phyloP scores from a whole-genome alignment of 2,797 vertebrate genomes.

The Anguilla megastoma region DNA sequence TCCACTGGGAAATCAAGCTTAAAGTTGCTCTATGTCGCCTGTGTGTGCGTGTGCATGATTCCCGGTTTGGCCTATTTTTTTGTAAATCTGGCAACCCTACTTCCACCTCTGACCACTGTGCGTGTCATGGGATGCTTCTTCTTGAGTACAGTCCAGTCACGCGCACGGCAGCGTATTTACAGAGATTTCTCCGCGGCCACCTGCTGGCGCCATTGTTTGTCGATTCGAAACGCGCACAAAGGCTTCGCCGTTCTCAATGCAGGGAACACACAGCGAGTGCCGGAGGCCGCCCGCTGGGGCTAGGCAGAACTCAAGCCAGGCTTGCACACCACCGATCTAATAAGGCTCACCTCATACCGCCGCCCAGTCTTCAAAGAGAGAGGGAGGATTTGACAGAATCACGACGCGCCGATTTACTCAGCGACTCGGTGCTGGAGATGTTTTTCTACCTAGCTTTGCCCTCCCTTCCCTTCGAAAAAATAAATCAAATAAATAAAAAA shows the following conservation, averaged over 20 bases:
- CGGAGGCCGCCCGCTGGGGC: neutral
- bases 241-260: neutral
- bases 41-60: too few relatives aligned
- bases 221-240: neutral
- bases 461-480: neutral
- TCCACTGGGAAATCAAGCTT: neutral
- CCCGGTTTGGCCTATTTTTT: too few relatives aligned
- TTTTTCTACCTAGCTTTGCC: neutral
- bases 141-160: neutral
- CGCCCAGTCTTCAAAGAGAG: neutral
- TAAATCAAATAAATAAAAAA: constrained; percentile 6
- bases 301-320: neutral
- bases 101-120: neutral
- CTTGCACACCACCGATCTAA: neutral
- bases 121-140: neutral
- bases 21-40: too few relatives aligned
- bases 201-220: neutral
- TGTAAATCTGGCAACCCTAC: neutral
- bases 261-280: neutral
- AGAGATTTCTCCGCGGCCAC: neutral
- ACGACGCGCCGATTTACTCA: neutral
- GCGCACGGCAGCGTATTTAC: neutral
- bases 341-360: neutral
- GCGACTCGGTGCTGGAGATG: neutral
- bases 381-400: neutral